Conservation (phyloP, 2,888 invertebrate species). For the Reticulitermes lucifugus region DNA sequence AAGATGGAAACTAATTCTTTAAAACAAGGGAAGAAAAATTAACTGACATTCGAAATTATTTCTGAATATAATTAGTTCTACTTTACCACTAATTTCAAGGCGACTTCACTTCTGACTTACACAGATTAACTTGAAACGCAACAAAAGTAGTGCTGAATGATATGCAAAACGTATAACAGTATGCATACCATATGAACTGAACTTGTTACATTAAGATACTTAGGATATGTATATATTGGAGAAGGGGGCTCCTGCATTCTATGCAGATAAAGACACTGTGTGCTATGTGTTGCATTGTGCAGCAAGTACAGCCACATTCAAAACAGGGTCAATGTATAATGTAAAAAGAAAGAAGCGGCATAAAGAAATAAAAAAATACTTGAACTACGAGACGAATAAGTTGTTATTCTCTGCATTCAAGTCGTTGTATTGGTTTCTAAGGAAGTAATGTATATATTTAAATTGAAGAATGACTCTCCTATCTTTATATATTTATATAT, state of each 20-base stretch:
- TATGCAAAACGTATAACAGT: neutral
- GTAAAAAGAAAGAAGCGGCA: neutral
- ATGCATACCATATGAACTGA: neutral
- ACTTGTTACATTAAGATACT: neutral
- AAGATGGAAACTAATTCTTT: no score
- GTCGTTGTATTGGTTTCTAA: neutral
- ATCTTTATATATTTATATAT: neutral
- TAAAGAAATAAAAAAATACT: neutral
- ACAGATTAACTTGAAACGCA: no score
- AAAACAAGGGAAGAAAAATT: no score
- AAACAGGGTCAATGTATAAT: constrained; percentile 26
- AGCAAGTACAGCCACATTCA: constrained; percentile 16
- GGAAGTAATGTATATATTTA: neutral
- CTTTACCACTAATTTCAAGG: no score
- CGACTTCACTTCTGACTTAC: no score
- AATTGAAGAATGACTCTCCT: neutral
- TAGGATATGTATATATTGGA: neutral
- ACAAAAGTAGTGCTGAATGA: no score
- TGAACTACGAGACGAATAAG: neutral
- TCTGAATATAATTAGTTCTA: no score
- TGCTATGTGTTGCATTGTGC: neutral
- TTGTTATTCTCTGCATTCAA: neutral
- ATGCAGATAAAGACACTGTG: neutral
- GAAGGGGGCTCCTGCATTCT: neutral
- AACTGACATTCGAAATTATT: no score